Conservation (phyloP, 2,797 vertebrate species). For the Cyprinella venusta region DNA sequence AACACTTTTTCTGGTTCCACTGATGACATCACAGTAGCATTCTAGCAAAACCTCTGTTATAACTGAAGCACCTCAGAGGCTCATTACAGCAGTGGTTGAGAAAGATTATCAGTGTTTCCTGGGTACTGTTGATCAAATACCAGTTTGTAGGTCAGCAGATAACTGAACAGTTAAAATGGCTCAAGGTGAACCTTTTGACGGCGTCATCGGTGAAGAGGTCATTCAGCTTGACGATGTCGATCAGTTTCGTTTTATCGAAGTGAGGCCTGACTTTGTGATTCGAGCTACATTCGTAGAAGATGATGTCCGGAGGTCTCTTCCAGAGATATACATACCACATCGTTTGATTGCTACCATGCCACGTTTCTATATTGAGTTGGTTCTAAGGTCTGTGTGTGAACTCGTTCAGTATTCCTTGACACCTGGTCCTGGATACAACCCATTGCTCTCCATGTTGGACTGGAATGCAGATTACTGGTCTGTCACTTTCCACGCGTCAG, state of each 20-base stretch:
- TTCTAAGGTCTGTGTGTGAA: background rate
- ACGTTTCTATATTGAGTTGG: background rate
- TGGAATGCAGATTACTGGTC: background rate
- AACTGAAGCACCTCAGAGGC: background rate
- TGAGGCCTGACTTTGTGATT: too few relatives aligned
- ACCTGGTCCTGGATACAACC: background rate
- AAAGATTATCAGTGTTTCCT: background rate
- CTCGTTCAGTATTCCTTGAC: background rate
- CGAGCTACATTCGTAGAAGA: too few relatives aligned
- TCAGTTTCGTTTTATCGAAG: too few relatives aligned
- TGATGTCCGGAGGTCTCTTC: too few relatives aligned
- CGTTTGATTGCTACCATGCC: background rate
- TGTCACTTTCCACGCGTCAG: background rate
- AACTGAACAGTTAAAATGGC: background rate
- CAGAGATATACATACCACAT: too few relatives aligned
- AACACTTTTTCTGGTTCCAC: too few relatives aligned
- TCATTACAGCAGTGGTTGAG: background rate
- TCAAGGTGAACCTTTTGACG: background rate
- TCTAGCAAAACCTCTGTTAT: too few relatives aligned
- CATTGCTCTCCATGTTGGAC: background rate
- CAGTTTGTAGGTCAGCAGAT: background rate
- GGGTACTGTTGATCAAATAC: background rate
- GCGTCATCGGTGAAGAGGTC: too few relatives aligned
- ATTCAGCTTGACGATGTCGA: background rate
- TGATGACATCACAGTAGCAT: too few relatives aligned